phyloP scores from a whole-genome alignment of 1,140 invertebrate species.

The Habropoda laboriosa region DNA sequence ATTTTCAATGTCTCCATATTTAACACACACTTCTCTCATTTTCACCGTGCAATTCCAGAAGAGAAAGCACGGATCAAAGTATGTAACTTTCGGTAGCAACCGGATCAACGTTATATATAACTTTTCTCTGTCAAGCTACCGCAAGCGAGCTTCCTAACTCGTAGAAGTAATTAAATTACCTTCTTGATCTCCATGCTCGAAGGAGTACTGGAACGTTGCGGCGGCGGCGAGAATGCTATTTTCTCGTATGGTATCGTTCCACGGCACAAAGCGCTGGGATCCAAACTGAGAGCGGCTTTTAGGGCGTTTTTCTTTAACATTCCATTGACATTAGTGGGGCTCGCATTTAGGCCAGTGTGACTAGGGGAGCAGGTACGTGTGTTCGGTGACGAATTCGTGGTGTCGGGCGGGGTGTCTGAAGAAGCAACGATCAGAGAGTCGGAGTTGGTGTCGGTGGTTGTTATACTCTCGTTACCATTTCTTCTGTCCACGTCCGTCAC shows the following conservation, averaged over 20 bases:
- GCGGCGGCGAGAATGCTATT: constrained; percentile 74
- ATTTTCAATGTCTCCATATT: no score
- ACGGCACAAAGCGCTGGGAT: constrained; percentile 79
- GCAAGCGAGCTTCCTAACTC: background rate
- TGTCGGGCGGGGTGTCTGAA: constrained; percentile 68
- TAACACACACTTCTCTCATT: no score
- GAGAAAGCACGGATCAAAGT: no score
- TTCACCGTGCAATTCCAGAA: no score
- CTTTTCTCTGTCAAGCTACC: background rate
- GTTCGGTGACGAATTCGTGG: constrained; percentile 72
- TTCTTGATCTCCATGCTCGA: constrained; percentile 72
- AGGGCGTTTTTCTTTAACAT: constrained; percentile 76
- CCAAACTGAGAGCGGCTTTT: constrained; percentile 81
- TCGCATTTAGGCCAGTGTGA: constrained; percentile 68
- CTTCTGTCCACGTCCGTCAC: constrained; percentile 42
- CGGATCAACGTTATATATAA: background rate
- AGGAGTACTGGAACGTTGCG: constrained; percentile 71
- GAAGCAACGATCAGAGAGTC: constrained; percentile 71
- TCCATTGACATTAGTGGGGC: constrained; percentile 75
- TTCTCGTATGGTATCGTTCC: constrained; percentile 78
- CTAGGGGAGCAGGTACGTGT: constrained; percentile 76
- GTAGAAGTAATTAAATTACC: constrained; percentile 61
- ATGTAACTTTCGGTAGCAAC: no score
- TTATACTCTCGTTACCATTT: constrained; percentile 70
- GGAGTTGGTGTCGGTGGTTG: constrained; percentile 73